phyloP scores from a whole-genome alignment of 2,113 vertebrate species.

The Pedetes capensis region DNA sequence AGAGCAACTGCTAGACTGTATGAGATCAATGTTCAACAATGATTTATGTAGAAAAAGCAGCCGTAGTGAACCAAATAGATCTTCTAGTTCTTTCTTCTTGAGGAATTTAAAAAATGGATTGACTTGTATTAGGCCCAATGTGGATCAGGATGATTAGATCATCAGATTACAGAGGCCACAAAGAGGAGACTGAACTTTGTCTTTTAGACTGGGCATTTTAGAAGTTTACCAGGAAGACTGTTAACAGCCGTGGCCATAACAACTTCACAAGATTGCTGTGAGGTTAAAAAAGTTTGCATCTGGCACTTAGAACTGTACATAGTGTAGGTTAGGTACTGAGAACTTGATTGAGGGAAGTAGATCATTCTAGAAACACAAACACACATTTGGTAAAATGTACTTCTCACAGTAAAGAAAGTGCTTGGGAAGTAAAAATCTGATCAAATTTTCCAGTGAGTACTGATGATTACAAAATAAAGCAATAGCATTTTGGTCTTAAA shows the following conservation, averaged over 20 bases:
- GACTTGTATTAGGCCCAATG: neutral
- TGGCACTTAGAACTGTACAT: neutral
- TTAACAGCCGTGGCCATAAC: neutral
- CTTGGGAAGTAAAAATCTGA: neutral
- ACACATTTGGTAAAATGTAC: neutral
- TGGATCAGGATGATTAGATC: neutral
- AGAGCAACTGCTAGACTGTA: neutral
- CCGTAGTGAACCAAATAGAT: neutral
- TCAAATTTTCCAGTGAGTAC: too few species aligned
- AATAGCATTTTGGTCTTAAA: neutral
- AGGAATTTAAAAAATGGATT: neutral
- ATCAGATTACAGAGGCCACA: neutral
- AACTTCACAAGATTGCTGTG: neutral
- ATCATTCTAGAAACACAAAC: neutral
- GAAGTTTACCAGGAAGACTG: neutral
- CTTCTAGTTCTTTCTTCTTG: neutral
- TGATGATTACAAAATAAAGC: neutral
- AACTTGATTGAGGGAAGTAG: neutral
- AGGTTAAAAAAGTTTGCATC: neutral
- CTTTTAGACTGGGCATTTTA: neutral
- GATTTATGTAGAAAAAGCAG: neutral
- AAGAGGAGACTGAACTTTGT: neutral
- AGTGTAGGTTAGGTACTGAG: neutral
- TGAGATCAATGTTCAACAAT: neutral
- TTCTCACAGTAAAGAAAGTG: neutral